A percentile compares a stretch with the other conserved stretches of the same genome.
Conservation (phyloP, 2,888 invertebrate genomes). For the Diarsia rubi region DNA sequence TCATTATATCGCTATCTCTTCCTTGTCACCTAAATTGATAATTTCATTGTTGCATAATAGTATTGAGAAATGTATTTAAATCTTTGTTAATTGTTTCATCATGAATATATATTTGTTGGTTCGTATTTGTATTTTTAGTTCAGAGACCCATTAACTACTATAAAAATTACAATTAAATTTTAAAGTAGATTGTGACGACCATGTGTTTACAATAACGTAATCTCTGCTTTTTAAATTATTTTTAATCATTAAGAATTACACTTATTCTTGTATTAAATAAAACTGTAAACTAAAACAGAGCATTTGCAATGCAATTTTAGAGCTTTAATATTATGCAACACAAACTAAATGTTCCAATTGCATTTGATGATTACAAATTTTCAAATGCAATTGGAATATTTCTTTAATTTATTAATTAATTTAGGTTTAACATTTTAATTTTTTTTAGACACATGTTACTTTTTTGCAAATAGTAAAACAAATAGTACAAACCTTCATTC, state of each 20-base stretch:
- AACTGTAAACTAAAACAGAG: neutral
- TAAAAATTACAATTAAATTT: neutral
- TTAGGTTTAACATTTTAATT: neutral
- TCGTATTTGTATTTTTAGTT: neutral
- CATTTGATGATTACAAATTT: too few relatives aligned
- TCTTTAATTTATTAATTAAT: too few relatives aligned
- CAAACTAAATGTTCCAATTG: too few relatives aligned
- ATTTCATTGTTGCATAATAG: neutral
- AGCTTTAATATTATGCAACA: neutral
- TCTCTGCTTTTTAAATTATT: too few relatives aligned
- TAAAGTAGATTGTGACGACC: neutral
- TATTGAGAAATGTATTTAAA: neutral
- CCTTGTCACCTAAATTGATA: too few relatives aligned
- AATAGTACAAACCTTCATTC: constrained; percentile 49
- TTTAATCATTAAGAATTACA: neutral
- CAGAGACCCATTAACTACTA: neutral
- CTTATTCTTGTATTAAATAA: neutral
- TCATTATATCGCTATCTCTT: too few relatives aligned
- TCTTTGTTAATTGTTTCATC: neutral
- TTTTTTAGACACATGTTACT: neutral
- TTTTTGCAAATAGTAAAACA: neutral
- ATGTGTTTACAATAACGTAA: neutral
- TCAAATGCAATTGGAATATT: too few relatives aligned
- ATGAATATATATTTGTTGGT: constrained; percentile 5
- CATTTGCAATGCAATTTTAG: neutral